phyloP scores from a whole-genome alignment of 2,888 invertebrate genomes.

The Lasioglossum leucozonium region DNA sequence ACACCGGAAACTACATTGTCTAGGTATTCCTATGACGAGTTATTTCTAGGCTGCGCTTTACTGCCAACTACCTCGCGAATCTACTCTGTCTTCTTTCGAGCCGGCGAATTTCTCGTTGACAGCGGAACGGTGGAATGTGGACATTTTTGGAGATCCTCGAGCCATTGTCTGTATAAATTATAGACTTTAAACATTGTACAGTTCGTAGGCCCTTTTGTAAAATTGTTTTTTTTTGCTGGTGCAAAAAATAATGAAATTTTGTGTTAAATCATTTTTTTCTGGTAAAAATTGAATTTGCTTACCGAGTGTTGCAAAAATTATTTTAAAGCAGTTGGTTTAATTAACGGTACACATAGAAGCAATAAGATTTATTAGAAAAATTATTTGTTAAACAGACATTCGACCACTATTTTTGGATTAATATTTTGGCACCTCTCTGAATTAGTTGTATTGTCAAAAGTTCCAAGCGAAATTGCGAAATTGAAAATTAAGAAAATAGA shows the following conservation, averaged over 20 bases:
- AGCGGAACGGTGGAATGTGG: not conserved
- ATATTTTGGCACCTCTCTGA: too few species aligned
- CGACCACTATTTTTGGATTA: too few species aligned
- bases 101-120: not conserved
- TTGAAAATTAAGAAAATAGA: too few species aligned
- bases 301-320: not conserved
- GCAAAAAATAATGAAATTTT: not conserved
- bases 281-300: not conserved
- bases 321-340: not conserved
- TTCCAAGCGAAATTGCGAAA: too few species aligned
- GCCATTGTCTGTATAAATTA: not conserved
- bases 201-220: not conserved
- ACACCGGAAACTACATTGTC: conserved; percentile 8
- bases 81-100: not conserved
- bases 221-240: not conserved
- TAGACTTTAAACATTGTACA: not conserved
- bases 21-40: not conserved
- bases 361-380: not conserved
- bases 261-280: not conserved
- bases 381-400: too few species aligned
- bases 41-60: not conserved
- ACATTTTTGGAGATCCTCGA: not conserved
- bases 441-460: too few species aligned
- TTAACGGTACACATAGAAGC: not conserved
- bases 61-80: not conserved